These are phyloP conservation scores for Masticophis lateralis DNA, from an alignment of 2,797 vertebrate genomes.

Conservation along the genomic window DNA sequence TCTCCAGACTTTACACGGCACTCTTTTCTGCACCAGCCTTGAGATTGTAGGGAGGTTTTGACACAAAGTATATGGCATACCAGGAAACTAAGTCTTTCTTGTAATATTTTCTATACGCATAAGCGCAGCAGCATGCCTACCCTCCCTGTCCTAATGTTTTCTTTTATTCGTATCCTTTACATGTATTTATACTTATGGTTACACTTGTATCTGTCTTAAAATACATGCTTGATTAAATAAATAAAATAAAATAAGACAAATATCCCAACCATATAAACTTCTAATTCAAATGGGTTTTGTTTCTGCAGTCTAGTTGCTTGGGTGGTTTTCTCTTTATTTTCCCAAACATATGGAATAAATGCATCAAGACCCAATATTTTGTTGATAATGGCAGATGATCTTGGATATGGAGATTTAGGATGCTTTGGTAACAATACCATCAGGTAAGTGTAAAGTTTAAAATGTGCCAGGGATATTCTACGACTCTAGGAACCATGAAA, in stretches of 20 bases:
- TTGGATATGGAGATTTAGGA: conserved; percentile 85
- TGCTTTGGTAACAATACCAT: conserved; percentile 86
- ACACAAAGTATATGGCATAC: not conserved
- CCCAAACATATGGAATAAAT: fast-evolving
- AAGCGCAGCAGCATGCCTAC: too few species aligned
- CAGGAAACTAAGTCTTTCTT: not conserved
- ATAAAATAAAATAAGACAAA: not conserved
- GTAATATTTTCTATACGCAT: not conserved
- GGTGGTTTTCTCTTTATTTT: not conserved
- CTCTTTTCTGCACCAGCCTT: not conserved
- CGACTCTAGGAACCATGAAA: not conserved
- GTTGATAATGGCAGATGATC: conserved; percentile 86
- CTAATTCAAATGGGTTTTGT: not conserved
- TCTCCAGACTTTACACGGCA: not conserved
- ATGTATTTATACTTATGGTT: too few species aligned
- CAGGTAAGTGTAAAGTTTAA: conserved; percentile 69
- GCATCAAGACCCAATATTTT: conserved; percentile 81
- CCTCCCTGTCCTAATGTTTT: too few species aligned
- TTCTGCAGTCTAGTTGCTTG: not conserved
- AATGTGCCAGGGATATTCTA: not conserved
- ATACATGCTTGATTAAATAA: too few species aligned
- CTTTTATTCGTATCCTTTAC: too few species aligned
- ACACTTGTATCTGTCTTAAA: too few species aligned
- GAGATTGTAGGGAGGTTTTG: not conserved
- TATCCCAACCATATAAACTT: not conserved